Conservation (phyloP, 2,888 invertebrate species). For the Melipona bicolor region DNA sequence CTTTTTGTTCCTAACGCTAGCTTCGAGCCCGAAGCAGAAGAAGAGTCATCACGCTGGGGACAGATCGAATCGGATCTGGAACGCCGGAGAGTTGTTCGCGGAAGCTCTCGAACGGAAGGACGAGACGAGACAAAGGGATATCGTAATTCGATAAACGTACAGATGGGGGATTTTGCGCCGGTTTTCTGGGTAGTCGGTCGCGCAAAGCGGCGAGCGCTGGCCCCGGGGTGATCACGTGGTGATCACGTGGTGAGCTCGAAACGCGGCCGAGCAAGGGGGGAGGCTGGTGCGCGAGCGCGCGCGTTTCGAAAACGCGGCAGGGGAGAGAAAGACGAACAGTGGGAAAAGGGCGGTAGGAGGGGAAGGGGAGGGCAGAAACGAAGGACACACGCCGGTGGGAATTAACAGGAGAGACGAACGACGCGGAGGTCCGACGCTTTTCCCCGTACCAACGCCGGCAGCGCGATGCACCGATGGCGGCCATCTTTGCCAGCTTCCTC, state of each 20-base stretch:
- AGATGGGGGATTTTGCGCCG: conserved; percentile 72
- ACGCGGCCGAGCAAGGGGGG: conserved; percentile 37
- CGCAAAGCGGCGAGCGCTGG: conserved; percentile 69
- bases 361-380: conserved; percentile 35
- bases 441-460: conserved; percentile 70
- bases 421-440: conserved; percentile 73
- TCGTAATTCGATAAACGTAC: conserved; percentile 77
- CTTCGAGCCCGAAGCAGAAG: conserved; percentile 11
- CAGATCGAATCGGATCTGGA: conserved; percentile 19
- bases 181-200: conserved; percentile 72
- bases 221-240: conserved; percentile 54
- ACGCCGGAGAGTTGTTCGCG: not conserved
- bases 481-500: conserved; percentile 74
- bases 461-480: conserved; percentile 61
- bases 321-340: not conserved
- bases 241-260: conserved; percentile 63
- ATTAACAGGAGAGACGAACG: conserved; percentile 74
- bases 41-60: not conserved
- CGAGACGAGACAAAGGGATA: conserved; percentile 12
- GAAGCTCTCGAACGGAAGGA: not conserved
- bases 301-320: conserved; percentile 41
- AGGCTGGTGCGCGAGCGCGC: conserved; percentile 49
- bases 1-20: not conserved
- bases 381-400: conserved; percentile 74
- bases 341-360: not conserved